Evolutionary conservation across 2,113 vertebrate genomes (phyloP), one percentile per base, ranked within the genome.

Genomic region (Cololabis saira): DNA sequence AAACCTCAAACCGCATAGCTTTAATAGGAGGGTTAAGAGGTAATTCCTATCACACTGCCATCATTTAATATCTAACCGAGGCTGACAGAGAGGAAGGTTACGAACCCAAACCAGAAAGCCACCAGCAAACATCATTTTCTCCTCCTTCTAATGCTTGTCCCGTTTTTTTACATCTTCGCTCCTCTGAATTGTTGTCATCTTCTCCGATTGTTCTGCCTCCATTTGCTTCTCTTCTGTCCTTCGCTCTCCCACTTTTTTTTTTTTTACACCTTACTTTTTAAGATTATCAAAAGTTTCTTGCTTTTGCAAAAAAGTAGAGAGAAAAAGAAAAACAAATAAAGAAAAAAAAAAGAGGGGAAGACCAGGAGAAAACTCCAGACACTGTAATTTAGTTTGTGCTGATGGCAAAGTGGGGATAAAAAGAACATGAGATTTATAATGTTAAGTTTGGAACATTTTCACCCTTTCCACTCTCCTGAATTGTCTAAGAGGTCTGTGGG

Each of bases 21-120:
- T 88, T 89, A 89, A 85, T 87, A 61, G 83, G 83, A 70, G 86
- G 85, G 83, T 90, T 90, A 87, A 80, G 90, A 90, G 88, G 86
- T 91, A 91, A 91, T 90, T 90, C 90, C 90, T 85, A 91, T 91
- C 90, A 87, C 87, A 83, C 90, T 89, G 80, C 85, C 85, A 87
- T 90, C 85, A 84, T 90, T 91, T 87, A 88, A 89, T 86, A 88
- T 81, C 82, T 82, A 90, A 89, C 84, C 86, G 16, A 83, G 77
- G 75, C 76, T 86, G 87, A 89, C 89, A 82, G 83, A 74, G 75
- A 78, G 77, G 81, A 89, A 91, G 87, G 87, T 86, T 89, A 88
- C n/a, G 74, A 87, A 87, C 86, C 83, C 84, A 80, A 87, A 87
- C 83, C 86, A 86, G 60, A 89, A 89, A 86, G 67, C 88, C 87